These are phyloP conservation scores for Fragum whitleyi DNA, from an alignment of 2,888 invertebrate species.

Conservation along the genomic window DNA sequence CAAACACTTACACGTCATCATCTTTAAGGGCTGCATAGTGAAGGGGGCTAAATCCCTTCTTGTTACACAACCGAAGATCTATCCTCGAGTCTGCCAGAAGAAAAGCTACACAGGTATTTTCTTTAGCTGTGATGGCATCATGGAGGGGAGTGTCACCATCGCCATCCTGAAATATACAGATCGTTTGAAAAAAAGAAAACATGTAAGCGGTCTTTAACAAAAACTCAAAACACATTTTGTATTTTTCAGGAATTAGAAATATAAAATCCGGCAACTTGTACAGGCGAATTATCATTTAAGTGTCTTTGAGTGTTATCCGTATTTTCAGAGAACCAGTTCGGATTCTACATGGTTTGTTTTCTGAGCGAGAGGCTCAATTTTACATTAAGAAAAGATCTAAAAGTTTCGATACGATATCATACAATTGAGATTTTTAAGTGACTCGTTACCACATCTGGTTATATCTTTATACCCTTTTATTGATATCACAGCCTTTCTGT, in stretches of 20 bases:
- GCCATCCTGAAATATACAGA: conserved; percentile 87
- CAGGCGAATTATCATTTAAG: no score
- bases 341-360: no score
- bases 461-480: conserved; percentile 87
- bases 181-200: neutral
- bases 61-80: conserved; percentile 91
- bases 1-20: conserved; percentile 16
- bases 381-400: no score
- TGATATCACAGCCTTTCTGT: conserved; percentile 89
- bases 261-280: no score
- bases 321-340: no score
- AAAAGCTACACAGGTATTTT: conserved; percentile 90
- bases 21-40: conserved; percentile 93
- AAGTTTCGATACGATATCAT: no score
- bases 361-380: no score
- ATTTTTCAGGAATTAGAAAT: no score
- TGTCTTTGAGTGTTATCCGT: no score
- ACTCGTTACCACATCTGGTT: no score
- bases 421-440: no score
- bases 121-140: conserved; percentile 92
- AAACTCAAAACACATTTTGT: no score
- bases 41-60: conserved; percentile 92
- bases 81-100: conserved; percentile 89
- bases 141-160: conserved; percentile 93
- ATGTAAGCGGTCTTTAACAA: neutral